Evolutionary conservation across 1,140 invertebrate genomes (phyloP), one percentile per base, ranked within the genome.

Genomic region (Caenorhabditis latens): DNA sequence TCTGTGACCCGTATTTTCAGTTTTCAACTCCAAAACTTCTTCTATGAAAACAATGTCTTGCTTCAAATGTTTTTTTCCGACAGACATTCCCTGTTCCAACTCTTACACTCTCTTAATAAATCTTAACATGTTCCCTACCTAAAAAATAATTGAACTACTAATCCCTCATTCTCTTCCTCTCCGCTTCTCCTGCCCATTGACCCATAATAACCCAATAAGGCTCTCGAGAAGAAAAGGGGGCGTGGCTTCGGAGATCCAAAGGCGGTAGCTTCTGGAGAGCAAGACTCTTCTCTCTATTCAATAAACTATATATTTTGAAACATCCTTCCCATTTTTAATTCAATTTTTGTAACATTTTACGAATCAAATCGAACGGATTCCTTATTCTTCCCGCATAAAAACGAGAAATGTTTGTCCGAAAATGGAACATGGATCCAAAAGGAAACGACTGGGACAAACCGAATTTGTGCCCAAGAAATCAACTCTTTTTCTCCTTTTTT

Each of bases 191-290:
- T 48, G 11, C 21, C n/a, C 65, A 19, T 4, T n/a, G 65, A 46
- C 42, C 65, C 65, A 46, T 71, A 71, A 71, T 71, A 71, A 71
- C 65, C 65, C 16, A 71, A 71, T 71, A 46, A 11, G 40, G 1
- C 19, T 7, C 19, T 21, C 61, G 32, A 40, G 61, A 71, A 53
- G 16, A 6, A 16, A 71, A 71, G 42, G 65, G 61, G 65, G 65
- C 65, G 65, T 43, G 65, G 40, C 42, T 24, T n/a, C n/a, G 16
- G 16, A 71, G 42, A 71, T 63, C 1, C 7, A 71, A 43, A 9
- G 40, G 65, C 42, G 65, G 65, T 46, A 46, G 32, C 65, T 6
- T 71, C 46, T 46, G 19, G 14, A 71, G 42, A 43, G 65, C n/a
- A 46, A 19, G 16, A 63, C 1, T 2, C 57, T n/a, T 21, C 8